Base-by-base conservation (phyloP, 2,797 vertebrate genomes). In the Sebastes aleutianus region DNA sequence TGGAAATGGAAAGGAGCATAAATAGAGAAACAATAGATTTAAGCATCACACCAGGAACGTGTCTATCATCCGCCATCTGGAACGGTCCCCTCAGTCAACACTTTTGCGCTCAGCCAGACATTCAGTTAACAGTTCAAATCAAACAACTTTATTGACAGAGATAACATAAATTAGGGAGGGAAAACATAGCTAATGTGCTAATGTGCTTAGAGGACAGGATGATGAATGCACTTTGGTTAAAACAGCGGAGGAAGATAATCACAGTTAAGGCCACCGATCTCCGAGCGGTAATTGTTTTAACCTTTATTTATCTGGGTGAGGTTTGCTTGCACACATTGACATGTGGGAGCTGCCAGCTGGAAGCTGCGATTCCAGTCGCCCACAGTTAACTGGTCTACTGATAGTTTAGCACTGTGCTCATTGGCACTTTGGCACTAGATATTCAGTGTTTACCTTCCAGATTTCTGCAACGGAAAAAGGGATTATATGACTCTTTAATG, bases 241-340 rank as follows among this genome's bases (percentile, higher is more conserved):
- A 89, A 73, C 68, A 20, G 62, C 12, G 6, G 58, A 76, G 77
- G 82, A 85, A 59, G 67, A 77, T 86, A 88, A 86, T 87, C 69
- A 86, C 70, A 69, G 79, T 74, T 80, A 82, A 84, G 62, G 74
- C 70, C 70, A 56, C 74, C 81, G 81, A 87, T 86, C 78, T 87
- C 66, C 0, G 16, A 43, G 59, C 13, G 26, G 80, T 92, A 81
- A 89, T 90, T 80, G 75, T 74, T 85, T 61, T 85, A 79, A 88
- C 85, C 89, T 90, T 90, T 87, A 70, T 84, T 83, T 80, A 85
- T 82, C 66, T n/a, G 59, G 63, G 78, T 73, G 83, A 87, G 43
- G 62, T 83, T 82, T 84, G 70, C 76, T 86, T 86, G 79, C 77
- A 71, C 69, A 61, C 74, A 29, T 9, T 56, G 56, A 78, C 57